phyloP scores from a whole-genome alignment of 2,888 invertebrate genomes.

The Entomobrya proxima region DNA sequence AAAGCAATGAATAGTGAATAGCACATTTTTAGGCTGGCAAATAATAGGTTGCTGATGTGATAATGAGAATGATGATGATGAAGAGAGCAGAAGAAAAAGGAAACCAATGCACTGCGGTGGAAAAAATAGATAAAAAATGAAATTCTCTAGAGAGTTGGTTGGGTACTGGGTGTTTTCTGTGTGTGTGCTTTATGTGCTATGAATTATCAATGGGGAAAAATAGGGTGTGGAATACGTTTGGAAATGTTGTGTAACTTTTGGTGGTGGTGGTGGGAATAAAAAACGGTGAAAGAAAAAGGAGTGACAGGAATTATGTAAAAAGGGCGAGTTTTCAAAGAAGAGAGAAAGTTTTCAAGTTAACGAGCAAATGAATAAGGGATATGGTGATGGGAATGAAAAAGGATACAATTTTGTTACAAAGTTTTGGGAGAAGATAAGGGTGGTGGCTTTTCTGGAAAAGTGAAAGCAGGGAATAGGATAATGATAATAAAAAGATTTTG shows the following conservation, averaged over 20 bases:
- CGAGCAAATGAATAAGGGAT: conserved; percentile 56
- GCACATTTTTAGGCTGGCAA: not conserved
- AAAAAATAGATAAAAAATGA: too few relatives aligned
- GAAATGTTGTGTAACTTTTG: not conserved
- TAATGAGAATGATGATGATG: not conserved
- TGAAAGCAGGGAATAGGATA: conserved; percentile 18
- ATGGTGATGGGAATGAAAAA: not conserved
- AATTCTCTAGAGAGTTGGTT: too few relatives aligned
- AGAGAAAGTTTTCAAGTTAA: conserved; percentile 55
- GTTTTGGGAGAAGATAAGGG: not conserved
- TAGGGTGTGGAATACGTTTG: too few relatives aligned
- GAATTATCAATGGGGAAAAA: not conserved
- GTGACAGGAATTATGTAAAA: conserved; percentile 37
- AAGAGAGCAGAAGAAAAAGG: not conserved
- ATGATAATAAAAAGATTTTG: conserved; percentile 51
- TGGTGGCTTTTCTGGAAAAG: not conserved
- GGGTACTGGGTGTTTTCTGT: too few relatives aligned
- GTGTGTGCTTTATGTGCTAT: too few relatives aligned
- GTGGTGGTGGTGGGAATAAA: not conserved
- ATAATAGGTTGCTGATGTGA: conserved; percentile 23
- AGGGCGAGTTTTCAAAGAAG: too few relatives aligned
- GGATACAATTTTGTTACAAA: too few relatives aligned
- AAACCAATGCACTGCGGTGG: conserved; percentile 16
- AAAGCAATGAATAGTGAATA: conserved; percentile 44
- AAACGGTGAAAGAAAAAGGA: not conserved